Base-by-base conservation (phyloP, 35 echinoderm and acorn worm species). In the Holothuria glaberrima region DNA sequence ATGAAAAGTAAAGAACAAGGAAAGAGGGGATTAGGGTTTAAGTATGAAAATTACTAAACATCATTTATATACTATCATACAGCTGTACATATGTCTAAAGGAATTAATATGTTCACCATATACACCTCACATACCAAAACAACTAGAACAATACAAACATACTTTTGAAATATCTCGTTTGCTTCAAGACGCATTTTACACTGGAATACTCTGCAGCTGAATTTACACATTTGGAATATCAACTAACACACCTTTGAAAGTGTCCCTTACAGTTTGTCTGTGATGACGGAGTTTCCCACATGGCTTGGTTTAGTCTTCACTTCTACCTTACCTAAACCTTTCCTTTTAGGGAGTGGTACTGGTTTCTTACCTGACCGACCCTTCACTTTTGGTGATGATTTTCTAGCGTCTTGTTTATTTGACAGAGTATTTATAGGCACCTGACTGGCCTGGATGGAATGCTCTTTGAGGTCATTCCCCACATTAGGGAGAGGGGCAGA, bases 201-300 rank as follows among this genome's bases (percentile, higher is more conserved):
- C 41, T 82, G 79, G 79, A 82, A 82, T 82, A 82, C 79, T 57
- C 28, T 82, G 46, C 17, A 82, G 79, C 79, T 82, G 79, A 50
- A 82, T 82, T 19, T 82, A 82, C 79, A 82, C 25, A 57, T n/a
- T 57, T 19, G 22, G 25, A 57, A 56, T 18, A 20, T 60, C 20
- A 28, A n/a, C 13, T 28, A 28, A 57, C 1, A 10, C 0, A 68
- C 64, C 16, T 31, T 10, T 10, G 7, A 0, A 0, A n/a, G 10
- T 27, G 21, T 69, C 38, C 3, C 12, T 57, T 38, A 84, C 12
- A 84, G 80, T n/a, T 84, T 59, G 33, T 84, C 80, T 27, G 57
- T 84, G 46, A 84, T 84, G 6, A 63, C 12, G 2, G 80, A 84
- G 33, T 78, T 78, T 12, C 74, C 74, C 38, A 78, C 44, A 41